Evolutionary conservation across 2,113 vertebrate species (phyloP).

Genomic region (Saccopteryx leptura): DNA sequence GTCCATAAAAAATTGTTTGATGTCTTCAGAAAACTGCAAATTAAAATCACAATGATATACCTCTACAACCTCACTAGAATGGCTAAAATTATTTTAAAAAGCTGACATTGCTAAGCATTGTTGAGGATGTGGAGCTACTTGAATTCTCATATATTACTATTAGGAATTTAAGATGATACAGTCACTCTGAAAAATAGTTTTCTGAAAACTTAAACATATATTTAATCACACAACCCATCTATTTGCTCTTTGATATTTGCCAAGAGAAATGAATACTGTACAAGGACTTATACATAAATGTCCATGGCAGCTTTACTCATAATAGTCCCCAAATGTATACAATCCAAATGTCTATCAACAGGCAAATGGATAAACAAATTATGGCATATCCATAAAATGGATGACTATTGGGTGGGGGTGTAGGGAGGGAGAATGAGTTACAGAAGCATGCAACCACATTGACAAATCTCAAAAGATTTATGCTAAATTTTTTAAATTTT

Average conservation of each 20-base stretch:
- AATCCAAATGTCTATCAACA: neutral
- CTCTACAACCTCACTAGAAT: neutral
- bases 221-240: neutral
- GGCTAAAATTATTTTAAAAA: neutral
- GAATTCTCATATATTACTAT: neutral
- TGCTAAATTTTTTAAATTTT: neutral
- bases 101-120: neutral
- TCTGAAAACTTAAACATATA: neutral
- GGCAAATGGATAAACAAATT: neutral
- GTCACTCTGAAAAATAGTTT: neutral
- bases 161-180: neutral
- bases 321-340: neutral
- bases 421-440: neutral
- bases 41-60: neutral
- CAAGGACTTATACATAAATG: neutral
- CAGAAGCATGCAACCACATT: neutral
- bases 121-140: neutral
- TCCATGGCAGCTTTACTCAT: neutral
- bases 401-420: neutral
- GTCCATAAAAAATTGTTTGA: neutral
- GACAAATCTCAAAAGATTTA: neutral
- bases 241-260: constrained; percentile 1
- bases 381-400: neutral
- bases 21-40: neutral
- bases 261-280: neutral